A percentile compares a stretch with the other conserved stretches of the same genome.
Conservation (phyloP, 2,888 invertebrate genomes). For the Oscheius sp. region DNA sequence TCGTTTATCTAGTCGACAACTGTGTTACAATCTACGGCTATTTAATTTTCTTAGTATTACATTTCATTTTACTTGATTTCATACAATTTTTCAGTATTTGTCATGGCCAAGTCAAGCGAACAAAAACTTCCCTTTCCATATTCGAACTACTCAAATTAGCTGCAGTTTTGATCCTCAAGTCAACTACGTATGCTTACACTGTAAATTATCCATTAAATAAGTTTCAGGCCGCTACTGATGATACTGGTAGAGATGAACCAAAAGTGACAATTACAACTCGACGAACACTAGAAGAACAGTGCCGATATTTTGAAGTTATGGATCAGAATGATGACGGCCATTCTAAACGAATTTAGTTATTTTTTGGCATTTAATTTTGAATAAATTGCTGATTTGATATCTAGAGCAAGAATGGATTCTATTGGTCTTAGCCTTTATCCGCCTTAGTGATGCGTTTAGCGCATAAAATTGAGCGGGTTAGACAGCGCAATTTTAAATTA, state of each 20-base stretch:
- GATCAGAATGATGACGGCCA: too few relatives aligned
- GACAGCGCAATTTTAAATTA: too few relatives aligned
- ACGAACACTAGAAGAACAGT: not conserved
- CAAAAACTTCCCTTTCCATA: constrained; percentile 89
- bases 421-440: too few relatives aligned
- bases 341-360: too few relatives aligned
- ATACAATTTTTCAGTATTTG: constrained; percentile 76
- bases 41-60: constrained; percentile 78
- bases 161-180: constrained; percentile 44
- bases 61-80: not conserved
- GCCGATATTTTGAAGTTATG: constrained; percentile 17
- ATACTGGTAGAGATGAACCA: not conserved
- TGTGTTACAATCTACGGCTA: constrained; percentile 79
- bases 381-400: too few relatives aligned
- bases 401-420: too few relatives aligned
- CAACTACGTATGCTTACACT: constrained; percentile 34
- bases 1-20: constrained; percentile 79
- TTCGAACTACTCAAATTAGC: constrained; percentile 81
- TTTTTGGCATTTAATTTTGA: too few relatives aligned
- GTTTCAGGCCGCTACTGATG: constrained; percentile 9
- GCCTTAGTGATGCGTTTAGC: too few relatives aligned
- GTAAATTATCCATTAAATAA: not conserved
- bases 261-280: constrained; percentile 9
- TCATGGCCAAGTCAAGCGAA: constrained; percentile 87
- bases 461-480: too few relatives aligned